Percentiles rank a stretch among this genome's conserved stretches.
Evolutionary conservation across 2,113 vertebrate species (phyloP).

Genomic region (Lonchura striata): DNA sequence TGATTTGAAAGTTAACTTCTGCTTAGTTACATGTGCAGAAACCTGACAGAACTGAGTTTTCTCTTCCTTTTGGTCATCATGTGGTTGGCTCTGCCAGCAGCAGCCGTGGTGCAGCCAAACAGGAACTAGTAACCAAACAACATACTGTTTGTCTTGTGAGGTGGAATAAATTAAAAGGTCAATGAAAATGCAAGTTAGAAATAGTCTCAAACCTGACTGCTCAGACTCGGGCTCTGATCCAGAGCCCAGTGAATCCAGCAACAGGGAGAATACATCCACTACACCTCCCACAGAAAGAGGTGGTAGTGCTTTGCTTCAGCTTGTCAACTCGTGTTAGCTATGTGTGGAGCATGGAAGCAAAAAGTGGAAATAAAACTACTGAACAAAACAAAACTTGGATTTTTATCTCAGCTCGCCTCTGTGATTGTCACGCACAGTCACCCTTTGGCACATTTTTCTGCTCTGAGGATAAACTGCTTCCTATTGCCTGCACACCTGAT

Average conservation of each 20-base stretch:
- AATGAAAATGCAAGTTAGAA: background rate
- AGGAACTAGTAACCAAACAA: background rate
- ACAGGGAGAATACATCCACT: background rate
- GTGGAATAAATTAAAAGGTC: background rate
- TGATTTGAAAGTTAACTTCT: background rate
- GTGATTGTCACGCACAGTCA: background rate
- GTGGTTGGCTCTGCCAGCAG: background rate
- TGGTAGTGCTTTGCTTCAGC: background rate
- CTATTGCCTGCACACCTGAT: background rate
- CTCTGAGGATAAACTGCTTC: background rate
- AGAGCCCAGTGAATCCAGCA: background rate
- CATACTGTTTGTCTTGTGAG: background rate
- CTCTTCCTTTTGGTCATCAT: background rate
- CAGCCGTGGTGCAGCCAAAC: background rate
- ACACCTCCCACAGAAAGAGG: background rate
- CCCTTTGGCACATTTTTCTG: background rate
- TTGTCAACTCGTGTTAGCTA: background rate
- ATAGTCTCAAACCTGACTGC: background rate
- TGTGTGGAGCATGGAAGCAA: background rate
- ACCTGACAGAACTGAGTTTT: background rate
- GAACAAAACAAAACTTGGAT: background rate
- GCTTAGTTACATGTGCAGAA: background rate
- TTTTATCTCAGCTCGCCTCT: background rate
- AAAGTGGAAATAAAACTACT: background rate
- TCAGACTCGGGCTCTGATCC: background rate